Evolutionary conservation across 2,888 invertebrate species (phyloP).

Genomic region (Microctonus aethiopoides): DNA sequence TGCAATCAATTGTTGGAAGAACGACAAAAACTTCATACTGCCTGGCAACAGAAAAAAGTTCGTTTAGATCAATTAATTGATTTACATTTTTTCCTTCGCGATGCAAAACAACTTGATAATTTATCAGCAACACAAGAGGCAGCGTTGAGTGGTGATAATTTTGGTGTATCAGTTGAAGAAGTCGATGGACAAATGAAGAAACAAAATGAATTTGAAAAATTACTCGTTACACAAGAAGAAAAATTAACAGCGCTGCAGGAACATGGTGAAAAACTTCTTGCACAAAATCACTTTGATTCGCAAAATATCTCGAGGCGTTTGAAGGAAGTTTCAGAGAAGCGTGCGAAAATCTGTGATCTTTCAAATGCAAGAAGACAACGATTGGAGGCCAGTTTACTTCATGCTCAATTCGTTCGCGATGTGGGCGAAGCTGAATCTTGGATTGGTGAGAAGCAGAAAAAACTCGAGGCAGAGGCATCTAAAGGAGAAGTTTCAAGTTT

Average conservation of each 20-base stretch:
- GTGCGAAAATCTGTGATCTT: conserved; percentile 75
- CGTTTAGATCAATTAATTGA: conserved; percentile 91
- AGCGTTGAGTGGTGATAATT: conserved; percentile 77
- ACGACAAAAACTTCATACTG: conserved; percentile 80
- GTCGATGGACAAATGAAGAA: conserved; percentile 91
- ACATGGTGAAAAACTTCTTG: conserved; percentile 87
- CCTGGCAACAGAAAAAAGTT: conserved; percentile 91
- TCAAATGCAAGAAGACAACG: conserved; percentile 76
- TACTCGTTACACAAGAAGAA: conserved; percentile 89
- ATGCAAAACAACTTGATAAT: conserved; percentile 92
- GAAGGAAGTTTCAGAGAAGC: conserved; percentile 78
- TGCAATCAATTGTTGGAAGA: conserved; percentile 83
- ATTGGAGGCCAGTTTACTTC: conserved; percentile 82
- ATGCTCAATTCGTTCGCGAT: conserved; percentile 92
- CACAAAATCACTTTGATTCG: conserved; percentile 92
- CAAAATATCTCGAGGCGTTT: conserved; percentile 81
- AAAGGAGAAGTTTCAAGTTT: conserved; percentile 83
- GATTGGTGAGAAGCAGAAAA: conserved; percentile 92
- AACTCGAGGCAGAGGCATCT: conserved; percentile 82
- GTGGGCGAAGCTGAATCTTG: conserved; percentile 90
- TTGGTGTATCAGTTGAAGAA: conserved; percentile 85
- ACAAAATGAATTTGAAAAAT: conserved; percentile 94
- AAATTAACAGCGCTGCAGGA: conserved; percentile 83
- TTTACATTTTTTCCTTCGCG: conserved; percentile 92
- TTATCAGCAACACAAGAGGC: conserved; percentile 90